Conservation (phyloP, 1,140 invertebrate genomes). For the Neodiprion fabricii region DNA sequence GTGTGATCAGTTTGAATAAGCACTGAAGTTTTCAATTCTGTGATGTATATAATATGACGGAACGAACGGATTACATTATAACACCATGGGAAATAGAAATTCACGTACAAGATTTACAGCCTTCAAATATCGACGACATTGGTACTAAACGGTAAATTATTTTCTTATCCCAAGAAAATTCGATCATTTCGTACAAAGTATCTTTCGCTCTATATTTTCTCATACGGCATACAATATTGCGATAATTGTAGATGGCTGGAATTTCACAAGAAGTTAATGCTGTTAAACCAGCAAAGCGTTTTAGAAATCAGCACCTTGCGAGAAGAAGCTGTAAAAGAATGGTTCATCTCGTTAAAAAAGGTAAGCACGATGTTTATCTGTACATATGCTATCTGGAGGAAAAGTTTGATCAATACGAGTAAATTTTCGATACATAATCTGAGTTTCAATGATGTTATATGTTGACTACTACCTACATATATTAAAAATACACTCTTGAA, state of each 20-base stretch:
- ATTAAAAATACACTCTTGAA: conserved; percentile 10
- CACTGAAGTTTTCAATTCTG: conserved; percentile 12
- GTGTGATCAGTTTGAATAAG: not conserved
- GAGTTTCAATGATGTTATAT: conserved; percentile 9
- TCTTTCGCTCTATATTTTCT: not conserved
- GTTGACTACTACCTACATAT: conserved; percentile 15
- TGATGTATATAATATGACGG: conserved; percentile 39
- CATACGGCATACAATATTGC: conserved; percentile 8
- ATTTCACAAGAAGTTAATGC: conserved; percentile 76
- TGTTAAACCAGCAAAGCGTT: conserved; percentile 80
- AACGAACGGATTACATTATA: conserved; percentile 55
- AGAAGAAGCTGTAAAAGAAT: conserved; percentile 78
- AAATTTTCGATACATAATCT: not conserved
- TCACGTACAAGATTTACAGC: conserved; percentile 59
- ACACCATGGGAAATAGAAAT: conserved; percentile 60
- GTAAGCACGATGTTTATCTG: conserved; percentile 48
- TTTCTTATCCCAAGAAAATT: conserved; percentile 19
- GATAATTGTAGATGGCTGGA: conserved; percentile 72
- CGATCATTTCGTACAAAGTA: conserved; percentile 10
- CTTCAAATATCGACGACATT: conserved; percentile 56
- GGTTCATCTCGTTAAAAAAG: conserved; percentile 69
- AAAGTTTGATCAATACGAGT: not conserved
- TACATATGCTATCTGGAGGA: not conserved
- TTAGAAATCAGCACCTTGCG: conserved; percentile 71
- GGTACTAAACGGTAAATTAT: conserved; percentile 47